Conservation (phyloP, 2,888 invertebrate genomes). For the Pristionchus fissidentatus region DNA sequence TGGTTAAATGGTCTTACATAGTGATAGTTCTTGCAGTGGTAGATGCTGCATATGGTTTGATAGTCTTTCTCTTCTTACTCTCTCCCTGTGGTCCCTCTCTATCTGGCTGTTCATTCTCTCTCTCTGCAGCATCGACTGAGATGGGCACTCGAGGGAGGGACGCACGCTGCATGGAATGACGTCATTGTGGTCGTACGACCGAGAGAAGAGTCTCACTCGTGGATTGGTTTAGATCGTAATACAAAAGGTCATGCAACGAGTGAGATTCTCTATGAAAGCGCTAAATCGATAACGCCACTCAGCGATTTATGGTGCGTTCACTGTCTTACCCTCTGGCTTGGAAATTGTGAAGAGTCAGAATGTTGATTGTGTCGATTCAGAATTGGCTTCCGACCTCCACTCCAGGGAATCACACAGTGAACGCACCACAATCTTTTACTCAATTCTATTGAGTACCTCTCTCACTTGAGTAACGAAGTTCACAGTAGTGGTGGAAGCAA, state of each 20-base stretch:
- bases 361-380: too few species aligned
- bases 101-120: not conserved
- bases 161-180: not conserved
- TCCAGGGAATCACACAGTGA: too few species aligned
- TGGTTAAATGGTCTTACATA: not conserved
- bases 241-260: not conserved
- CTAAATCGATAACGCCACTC: too few species aligned
- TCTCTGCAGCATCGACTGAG: slow-evolving; percentile 9
- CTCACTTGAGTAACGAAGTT: too few species aligned
- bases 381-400: too few species aligned
- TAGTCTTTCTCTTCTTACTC: slow-evolving; percentile 17
- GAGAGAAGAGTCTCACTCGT: not conserved
- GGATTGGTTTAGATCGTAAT: not conserved
- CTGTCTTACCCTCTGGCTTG: too few species aligned
- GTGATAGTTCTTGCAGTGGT: slow-evolving; percentile 3
- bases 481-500: not conserved
- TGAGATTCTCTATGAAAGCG: too few species aligned
- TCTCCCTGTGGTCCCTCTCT: slow-evolving; percentile 15
- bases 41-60: slow-evolving; percentile 26
- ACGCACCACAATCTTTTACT: too few species aligned
- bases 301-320: too few species aligned
- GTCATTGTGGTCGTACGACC: not conserved
- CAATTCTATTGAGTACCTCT: too few species aligned
- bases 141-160: not conserved
- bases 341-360: too few species aligned